phyloP scores from a whole-genome alignment of 2,113 vertebrate species.

The Entomyzon cyanotis region DNA sequence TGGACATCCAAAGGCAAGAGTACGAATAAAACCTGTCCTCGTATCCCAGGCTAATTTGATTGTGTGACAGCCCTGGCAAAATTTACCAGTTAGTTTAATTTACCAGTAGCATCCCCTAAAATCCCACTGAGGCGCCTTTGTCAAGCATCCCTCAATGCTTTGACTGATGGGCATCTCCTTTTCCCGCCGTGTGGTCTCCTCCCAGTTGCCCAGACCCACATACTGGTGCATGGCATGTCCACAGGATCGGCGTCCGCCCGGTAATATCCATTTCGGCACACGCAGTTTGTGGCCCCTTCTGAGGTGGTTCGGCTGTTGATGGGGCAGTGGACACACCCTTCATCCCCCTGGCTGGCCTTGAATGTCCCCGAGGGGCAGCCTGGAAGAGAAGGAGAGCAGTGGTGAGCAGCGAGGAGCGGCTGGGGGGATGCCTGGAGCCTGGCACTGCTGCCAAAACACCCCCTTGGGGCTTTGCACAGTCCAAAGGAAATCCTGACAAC shows the following conservation, averaged over 20 bases:
- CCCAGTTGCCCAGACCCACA: slow-evolving; percentile 5
- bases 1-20: not conserved
- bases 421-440: not conserved
- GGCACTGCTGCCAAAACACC: not conserved
- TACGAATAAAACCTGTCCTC: not conserved
- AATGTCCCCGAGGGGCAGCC: slow-evolving; percentile 88
- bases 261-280: slow-evolving; percentile 88
- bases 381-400: slow-evolving; percentile 56
- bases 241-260: slow-evolving; percentile 85
- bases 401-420: not conserved
- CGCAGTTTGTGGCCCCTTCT: slow-evolving; percentile 87
- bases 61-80: not conserved
- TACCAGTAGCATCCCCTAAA: not conserved
- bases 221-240: slow-evolving; percentile 94
- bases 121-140: not conserved
- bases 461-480: not conserved
- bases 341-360: slow-evolving; percentile 91
- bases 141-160: not conserved
- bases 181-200: fast-evolving
- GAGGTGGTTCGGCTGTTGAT: slow-evolving; percentile 90
- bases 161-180: not conserved
- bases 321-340: slow-evolving; percentile 86
- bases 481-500: not conserved
- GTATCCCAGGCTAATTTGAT: not conserved
- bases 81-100: not conserved